These are phyloP conservation scores for Oryctes rhinoceros DNA, from an alignment of 1,140 invertebrate species.

Conservation along the genomic window DNA sequence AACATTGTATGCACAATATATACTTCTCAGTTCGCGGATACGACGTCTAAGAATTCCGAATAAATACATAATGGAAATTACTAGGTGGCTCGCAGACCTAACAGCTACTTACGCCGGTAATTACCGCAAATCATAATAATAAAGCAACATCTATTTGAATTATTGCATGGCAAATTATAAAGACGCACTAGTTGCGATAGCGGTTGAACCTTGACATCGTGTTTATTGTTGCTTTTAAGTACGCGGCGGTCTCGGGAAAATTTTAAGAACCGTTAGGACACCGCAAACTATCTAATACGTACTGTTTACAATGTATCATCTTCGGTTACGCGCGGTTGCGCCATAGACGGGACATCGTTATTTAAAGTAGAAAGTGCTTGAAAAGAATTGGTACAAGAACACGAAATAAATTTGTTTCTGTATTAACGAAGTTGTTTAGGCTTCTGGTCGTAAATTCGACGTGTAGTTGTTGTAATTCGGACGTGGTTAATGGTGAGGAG, in stretches of 20 bases:
- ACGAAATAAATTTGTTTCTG: too few relatives aligned
- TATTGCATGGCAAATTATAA: slow-evolving; percentile 28
- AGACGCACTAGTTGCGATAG: not conserved
- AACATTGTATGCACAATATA: too few relatives aligned
- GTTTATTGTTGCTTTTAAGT: not conserved
- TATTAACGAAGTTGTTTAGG: too few relatives aligned
- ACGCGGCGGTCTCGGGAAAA: not conserved
- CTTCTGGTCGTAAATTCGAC: too few relatives aligned
- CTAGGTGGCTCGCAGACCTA: not conserved
- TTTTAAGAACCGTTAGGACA: slow-evolving; percentile 17
- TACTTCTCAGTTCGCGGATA: too few relatives aligned
- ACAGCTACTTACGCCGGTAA: slow-evolving; percentile 18
- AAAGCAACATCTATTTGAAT: slow-evolving; percentile 18
- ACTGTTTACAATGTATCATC: slow-evolving; percentile 21
- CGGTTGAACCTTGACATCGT: not conserved
- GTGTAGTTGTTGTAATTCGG: too few relatives aligned
- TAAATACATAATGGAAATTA: slow-evolving; percentile 8
- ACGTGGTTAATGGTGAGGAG: too few relatives aligned
- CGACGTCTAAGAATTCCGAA: not conserved
- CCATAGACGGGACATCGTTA: too few relatives aligned
- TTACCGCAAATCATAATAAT: slow-evolving; percentile 31
- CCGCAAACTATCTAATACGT: not conserved
- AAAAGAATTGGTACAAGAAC: too few relatives aligned
- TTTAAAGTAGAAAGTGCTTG: too few relatives aligned
- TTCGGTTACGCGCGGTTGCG: not conserved